Evolutionary conservation across 2,113 vertebrate genomes (phyloP).

Genomic region (Lates calcarifer): DNA sequence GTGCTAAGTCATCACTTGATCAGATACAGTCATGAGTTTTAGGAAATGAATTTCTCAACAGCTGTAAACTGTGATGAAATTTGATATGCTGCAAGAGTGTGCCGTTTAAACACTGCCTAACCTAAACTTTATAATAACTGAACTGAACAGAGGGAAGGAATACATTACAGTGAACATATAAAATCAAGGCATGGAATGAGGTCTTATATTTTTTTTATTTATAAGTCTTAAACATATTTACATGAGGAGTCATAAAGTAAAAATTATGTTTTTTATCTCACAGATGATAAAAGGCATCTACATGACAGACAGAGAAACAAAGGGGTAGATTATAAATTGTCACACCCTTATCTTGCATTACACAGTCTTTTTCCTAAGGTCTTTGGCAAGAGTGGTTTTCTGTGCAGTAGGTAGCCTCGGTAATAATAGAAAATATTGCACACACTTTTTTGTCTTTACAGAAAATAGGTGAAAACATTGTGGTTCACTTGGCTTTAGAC

Average conservation of each 20-base stretch:
- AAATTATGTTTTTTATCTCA: slow-evolving; percentile 41
- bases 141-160: neutral
- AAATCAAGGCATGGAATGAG: neutral
- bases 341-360: slow-evolving; percentile 35
- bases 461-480: slow-evolving; percentile 59
- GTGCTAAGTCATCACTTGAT: neutral
- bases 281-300: slow-evolving; percentile 56
- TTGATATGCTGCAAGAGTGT: neutral
- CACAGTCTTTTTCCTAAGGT: slow-evolving; percentile 35
- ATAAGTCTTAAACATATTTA: slow-evolving; percentile 70
- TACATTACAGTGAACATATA: neutral
- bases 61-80: slow-evolving; percentile 4
- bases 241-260: slow-evolving; percentile 51
- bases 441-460: slow-evolving; percentile 36
- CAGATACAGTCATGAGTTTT: neutral
- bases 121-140: neutral
- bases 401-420: slow-evolving; percentile 51
- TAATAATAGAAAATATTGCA: slow-evolving; percentile 76
- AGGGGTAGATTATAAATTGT: slow-evolving; percentile 37
- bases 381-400: slow-evolving; percentile 73
- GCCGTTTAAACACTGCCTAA: neutral
- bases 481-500: slow-evolving; percentile 61
- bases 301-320: slow-evolving; percentile 55
- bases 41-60: neutral
- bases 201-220: slow-evolving; percentile 58